Evolutionary conservation across 1,140 invertebrate genomes (phyloP).

Genomic region (Cylas formicarius): DNA sequence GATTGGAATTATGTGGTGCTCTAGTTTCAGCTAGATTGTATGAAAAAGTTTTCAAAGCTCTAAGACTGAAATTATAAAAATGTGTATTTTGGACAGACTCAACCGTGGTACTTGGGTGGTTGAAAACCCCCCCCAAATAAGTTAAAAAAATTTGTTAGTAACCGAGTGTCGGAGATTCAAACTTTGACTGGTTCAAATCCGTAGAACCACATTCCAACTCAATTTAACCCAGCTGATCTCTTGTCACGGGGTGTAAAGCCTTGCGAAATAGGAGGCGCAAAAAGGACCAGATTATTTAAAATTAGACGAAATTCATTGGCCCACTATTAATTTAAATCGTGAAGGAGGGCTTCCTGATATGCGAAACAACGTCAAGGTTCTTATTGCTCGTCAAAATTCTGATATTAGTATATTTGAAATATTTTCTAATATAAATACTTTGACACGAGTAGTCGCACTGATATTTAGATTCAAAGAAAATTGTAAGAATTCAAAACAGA

Average conservation of each 20-base stretch:
- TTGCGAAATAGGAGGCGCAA: constrained; percentile 17
- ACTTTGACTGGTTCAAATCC: constrained; percentile 22
- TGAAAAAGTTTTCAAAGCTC: too few relatives aligned
- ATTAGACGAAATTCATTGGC: constrained; percentile 19
- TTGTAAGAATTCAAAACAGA: constrained; percentile 1
- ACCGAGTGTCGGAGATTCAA: constrained; percentile 37
- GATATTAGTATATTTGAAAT: constrained; percentile 5
- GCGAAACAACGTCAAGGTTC: too few relatives aligned
- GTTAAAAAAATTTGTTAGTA: constrained; percentile 35
- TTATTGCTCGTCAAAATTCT: too few relatives aligned
- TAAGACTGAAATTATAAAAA: constrained; percentile 1
- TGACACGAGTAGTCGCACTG: constrained; percentile 9
- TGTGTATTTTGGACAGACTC: constrained; percentile 17
- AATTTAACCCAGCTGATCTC: constrained; percentile 42
- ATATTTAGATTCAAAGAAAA: constrained; percentile 4
- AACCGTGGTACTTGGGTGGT: constrained; percentile 26
- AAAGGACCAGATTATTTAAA: constrained; percentile 16
- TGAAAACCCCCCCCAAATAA: constrained; percentile 21
- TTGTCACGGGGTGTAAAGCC: constrained; percentile 37
- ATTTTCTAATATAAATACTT: constrained; percentile 12
- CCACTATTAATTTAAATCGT: neutral
- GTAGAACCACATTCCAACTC: constrained; percentile 38
- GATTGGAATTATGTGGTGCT: too few relatives aligned
- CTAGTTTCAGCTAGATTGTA: too few relatives aligned
- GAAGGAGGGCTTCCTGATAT: too few relatives aligned